Percentiles rank a stretch among this genome's conserved stretches.
Conservation (phyloP, 2,797 vertebrate genomes). For the Potorous gilbertii region DNA sequence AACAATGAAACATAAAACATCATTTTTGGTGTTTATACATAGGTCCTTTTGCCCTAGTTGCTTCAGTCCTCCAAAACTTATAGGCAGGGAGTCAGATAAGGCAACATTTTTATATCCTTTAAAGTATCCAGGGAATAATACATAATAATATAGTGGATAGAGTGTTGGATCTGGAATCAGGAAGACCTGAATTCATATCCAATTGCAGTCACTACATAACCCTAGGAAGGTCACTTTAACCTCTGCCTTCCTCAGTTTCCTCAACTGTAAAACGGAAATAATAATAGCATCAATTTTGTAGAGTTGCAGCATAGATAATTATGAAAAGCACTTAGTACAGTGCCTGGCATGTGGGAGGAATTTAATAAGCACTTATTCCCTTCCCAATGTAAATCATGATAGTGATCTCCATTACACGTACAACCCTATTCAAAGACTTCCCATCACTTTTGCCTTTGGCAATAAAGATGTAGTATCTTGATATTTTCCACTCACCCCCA, state of each 20-base stretch:
- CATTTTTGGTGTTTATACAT: not conserved
- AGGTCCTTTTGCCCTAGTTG: not conserved
- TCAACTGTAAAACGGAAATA: not conserved
- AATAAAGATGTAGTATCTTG: not conserved
- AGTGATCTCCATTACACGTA: not conserved
- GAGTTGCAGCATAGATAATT: not conserved
- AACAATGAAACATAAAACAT: not conserved
- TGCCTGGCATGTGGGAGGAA: not conserved
- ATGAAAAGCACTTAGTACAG: not conserved
- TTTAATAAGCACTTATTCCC: not conserved
- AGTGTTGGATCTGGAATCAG: not conserved
- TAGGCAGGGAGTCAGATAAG: not conserved
- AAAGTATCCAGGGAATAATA: not conserved
- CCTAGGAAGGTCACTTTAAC: not conserved
- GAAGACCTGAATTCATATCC: not conserved
- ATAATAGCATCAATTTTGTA: not conserved
- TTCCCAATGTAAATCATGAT: not conserved
- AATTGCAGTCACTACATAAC: not conserved
- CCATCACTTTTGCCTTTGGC: slow-evolving; percentile 8
- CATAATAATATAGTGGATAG: not conserved
- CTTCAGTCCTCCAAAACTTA: slow-evolving; percentile 20
- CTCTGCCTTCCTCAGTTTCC: not conserved
- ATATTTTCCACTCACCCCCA: not conserved
- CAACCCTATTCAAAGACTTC: not conserved
- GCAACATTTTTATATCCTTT: slow-evolving; percentile 32